A percentile compares a stretch with the other conserved stretches of the same genome.
Conservation (phyloP, 2,888 invertebrate genomes). For the Sisyra nigra region DNA sequence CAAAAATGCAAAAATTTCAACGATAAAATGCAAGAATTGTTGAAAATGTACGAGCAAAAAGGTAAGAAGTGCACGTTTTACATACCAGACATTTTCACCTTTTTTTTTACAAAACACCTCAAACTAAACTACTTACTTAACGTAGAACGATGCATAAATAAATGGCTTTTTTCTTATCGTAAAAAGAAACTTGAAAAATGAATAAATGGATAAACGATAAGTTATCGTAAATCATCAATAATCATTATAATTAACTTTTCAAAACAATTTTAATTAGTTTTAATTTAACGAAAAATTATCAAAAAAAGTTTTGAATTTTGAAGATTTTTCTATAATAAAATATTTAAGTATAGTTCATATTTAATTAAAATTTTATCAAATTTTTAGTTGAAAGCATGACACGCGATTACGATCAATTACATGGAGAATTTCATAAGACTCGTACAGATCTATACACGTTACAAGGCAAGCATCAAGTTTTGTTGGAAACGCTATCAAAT, state of each 20-base stretch:
- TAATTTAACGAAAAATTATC: neutral
- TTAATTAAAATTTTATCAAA: conserved; percentile 11
- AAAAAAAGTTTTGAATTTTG: neutral
- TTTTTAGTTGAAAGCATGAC: conserved; percentile 41
- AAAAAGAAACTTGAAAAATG: conserved; percentile 1
- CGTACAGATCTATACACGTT: conserved; percentile 39
- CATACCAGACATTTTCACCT: no score
- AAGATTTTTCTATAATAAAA: neutral
- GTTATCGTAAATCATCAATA: no score
- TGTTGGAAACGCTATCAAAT: conserved; percentile 34
- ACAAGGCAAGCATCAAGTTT: conserved; percentile 38
- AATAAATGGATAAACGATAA: neutral
- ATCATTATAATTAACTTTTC: neutral
- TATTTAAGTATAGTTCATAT: neutral
- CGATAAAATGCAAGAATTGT: conserved; percentile 55
- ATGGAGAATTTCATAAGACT: conserved; percentile 41
- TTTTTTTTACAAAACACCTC: no score
- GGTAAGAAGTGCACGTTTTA: conserved; percentile 26
- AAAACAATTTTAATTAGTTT: neutral
- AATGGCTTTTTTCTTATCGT: no score
- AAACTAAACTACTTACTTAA: no score
- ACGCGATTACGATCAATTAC: conserved; percentile 45
- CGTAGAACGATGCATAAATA: no score
- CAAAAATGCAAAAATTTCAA: conserved; percentile 55
- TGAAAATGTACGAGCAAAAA: conserved; percentile 57